Evolutionary conservation across 2,888 invertebrate genomes (phyloP).

Genomic region (Onthophagus sagittarius): DNA sequence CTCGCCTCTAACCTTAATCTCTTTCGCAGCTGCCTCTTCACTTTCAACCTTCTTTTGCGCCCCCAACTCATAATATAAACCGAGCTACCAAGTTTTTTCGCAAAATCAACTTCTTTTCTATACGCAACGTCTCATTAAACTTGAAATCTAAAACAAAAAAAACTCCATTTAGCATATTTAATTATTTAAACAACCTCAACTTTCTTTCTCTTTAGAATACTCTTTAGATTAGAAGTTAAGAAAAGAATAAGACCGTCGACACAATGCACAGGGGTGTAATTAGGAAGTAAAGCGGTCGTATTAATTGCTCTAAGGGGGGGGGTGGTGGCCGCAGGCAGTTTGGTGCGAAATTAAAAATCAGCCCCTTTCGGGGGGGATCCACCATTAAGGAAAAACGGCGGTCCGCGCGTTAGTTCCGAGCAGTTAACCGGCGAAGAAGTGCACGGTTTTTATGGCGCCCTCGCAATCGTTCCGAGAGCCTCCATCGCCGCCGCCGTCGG

Average conservation of each 20-base stretch:
- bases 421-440: background rate
- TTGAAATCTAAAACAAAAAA: background rate
- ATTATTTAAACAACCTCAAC: no score
- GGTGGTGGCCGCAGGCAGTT: background rate
- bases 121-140: background rate
- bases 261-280: background rate
- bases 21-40: background rate
- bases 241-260: background rate
- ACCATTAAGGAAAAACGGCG: background rate
- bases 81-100: no score
- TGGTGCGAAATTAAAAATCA: background rate
- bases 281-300: background rate
- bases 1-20: constrained; percentile 23
- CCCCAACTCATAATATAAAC: background rate
- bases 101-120: background rate
- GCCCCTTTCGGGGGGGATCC: background rate
- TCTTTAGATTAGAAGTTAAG: no score
- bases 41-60: background rate
- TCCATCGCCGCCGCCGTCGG: background rate
- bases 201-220: no score
- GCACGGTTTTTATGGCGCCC: constrained; percentile 8
- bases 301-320: background rate
- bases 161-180: no score
- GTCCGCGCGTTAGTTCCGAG: background rate
- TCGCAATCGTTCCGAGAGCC: background rate